Conservation (phyloP, 2,888 invertebrate genomes). For the Eulithis prunata region DNA sequence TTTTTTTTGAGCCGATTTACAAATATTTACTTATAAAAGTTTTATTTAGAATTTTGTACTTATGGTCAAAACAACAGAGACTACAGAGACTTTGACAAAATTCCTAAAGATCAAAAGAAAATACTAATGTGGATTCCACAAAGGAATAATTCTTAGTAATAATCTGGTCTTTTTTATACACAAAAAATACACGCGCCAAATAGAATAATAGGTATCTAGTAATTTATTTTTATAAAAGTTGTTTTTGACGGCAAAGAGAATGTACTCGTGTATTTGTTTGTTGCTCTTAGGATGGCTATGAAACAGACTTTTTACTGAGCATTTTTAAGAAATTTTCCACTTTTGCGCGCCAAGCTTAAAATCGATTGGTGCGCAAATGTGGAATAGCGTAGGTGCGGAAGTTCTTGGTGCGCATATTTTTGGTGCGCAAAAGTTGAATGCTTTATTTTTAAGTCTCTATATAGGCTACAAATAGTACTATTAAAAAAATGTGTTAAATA, state of each 20-base stretch:
- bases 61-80: no score
- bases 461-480: no score
- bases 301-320: neutral
- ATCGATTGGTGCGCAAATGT: no score
- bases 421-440: no score
- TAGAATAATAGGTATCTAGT: conserved; percentile 46
- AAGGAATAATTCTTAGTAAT: neutral
- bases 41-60: no score
- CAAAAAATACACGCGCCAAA: conserved; percentile 8
- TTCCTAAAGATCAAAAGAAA: neutral
- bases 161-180: conserved; percentile 1
- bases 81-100: no score
- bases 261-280: conserved; percentile 52
- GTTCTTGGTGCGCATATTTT: no score
- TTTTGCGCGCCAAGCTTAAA: neutral
- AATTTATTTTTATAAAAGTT: conserved; percentile 73
- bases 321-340: neutral
- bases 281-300: conserved; percentile 46
- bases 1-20: no score
- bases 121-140: conserved; percentile 1
- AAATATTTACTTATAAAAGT: no score
- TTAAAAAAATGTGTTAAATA: no score
- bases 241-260: conserved; percentile 67
- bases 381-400: no score
- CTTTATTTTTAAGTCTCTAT: no score